Evolutionary conservation across 2,888 invertebrate species (phyloP).

Genomic region (Rhingia campestris): DNA sequence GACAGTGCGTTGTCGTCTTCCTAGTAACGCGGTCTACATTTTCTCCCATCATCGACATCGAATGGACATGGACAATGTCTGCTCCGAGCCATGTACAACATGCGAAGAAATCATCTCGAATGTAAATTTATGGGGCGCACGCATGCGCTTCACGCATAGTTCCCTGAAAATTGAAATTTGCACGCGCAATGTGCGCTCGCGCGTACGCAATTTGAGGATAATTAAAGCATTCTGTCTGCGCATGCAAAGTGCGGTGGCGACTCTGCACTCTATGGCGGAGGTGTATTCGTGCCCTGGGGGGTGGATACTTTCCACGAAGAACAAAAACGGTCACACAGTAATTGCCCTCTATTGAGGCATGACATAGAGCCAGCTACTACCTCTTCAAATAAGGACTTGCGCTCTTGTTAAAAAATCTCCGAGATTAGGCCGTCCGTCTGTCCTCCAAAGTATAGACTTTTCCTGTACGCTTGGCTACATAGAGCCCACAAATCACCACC

Average conservation of each 20-base stretch:
- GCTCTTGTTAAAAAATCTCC: slow-evolving; percentile 61
- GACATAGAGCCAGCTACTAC: slow-evolving; percentile 23
- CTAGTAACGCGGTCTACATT: slow-evolving; percentile 72
- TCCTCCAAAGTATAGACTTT: slow-evolving; percentile 16
- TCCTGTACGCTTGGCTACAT: slow-evolving; percentile 34
- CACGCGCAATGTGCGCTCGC: slow-evolving; percentile 61
- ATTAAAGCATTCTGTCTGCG: slow-evolving; percentile 68
- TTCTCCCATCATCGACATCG: slow-evolving; percentile 42
- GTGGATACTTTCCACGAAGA: slow-evolving; percentile 46
- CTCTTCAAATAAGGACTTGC: slow-evolving; percentile 69
- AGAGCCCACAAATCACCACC: slow-evolving; percentile 66
- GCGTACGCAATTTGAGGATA: slow-evolving; percentile 71
- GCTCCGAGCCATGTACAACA: slow-evolving; percentile 38
- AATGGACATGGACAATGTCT: slow-evolving; percentile 43
- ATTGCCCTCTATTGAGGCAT: slow-evolving; percentile 66
- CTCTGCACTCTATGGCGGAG: background rate
- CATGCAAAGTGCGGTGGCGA: slow-evolving; percentile 63
- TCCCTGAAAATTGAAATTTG: slow-evolving; percentile 68
- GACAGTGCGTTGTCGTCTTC: slow-evolving; percentile 70
- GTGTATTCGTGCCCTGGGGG: background rate
- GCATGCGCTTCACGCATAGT: slow-evolving; percentile 74
- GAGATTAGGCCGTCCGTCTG: slow-evolving; percentile 39
- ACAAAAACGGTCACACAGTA: slow-evolving; percentile 48
- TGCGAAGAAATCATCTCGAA: slow-evolving; percentile 70
- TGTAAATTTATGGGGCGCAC: slow-evolving; percentile 74